Base-by-base conservation (phyloP, 1,140 invertebrate genomes). In the Plectrocnemia conspersa region DNA sequence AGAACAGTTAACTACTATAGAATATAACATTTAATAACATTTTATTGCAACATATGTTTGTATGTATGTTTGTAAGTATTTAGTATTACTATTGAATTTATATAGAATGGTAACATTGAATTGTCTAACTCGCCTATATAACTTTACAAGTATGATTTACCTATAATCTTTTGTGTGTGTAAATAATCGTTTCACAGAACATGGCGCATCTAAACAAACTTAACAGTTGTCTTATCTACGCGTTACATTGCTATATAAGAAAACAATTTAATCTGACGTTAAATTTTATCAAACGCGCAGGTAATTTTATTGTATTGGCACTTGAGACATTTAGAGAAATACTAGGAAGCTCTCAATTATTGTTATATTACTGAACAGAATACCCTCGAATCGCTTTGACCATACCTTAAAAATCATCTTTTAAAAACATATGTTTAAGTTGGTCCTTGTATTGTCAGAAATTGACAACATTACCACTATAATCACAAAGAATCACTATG, bases 341-440 rank as follows among this genome's bases (percentile, higher is more conserved):
- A 61, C 59, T 61, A 61, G 59, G 59, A 61, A 61, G 59, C 59
- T 61, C 59, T 61, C 55, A 57, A 55, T 61, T 61, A 61, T 61
- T 61, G 55, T 57, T 54, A 57, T 54, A 61, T 57, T 56, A 61
- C 59, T 46, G 50, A 61, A 54, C 55, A 32, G 46, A 57, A 57
- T 61, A 61, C 54, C 59, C 55, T 55, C 44, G 38, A 29, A 48
- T 35, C 35, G 15, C 18, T 52, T 50, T 46, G 23, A 44, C 42
- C 42, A 44, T 46, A 36, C 40, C 41, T 27, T 45, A 46, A 54
- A n/a, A 44, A 27, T 54, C 41, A 54, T 54, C 19, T 23, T 53
- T 18, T 48, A 45, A 53, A 47, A 44, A 48, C 49, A 47, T 50
- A 41, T 56, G 23, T 56, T 46, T 48, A 56, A 40, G 44, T 60